Evolutionary conservation across 2,797 vertebrate genomes (phyloP), one percentile per base, ranked within the genome.

Genomic region (Sebastes baramenuke): DNA sequence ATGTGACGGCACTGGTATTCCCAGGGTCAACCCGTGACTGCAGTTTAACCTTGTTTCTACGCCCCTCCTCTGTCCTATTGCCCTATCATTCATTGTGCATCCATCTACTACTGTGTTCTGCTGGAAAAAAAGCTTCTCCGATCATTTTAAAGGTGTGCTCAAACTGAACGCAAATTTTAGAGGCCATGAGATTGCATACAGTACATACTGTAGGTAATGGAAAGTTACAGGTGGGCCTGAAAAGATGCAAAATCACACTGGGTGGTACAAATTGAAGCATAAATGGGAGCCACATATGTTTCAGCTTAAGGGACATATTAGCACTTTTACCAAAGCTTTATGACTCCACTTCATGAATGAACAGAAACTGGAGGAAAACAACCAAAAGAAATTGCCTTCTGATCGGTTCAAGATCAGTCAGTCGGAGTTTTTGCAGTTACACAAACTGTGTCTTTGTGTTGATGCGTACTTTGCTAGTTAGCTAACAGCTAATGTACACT

Each of bases 41-140:
- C 87, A 90, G 88, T 90, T 92, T 93, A 92, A 93, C 88, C 89
- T 90, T 81, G 84, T 77, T 83, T 89, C 80, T 78, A 65, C 74
- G 79, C 83, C 67, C 38, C 59, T 88, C 49, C 76, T 78, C 73
- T 77, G 69, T 85, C 84, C 82, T 56, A 29, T 77, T 20, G 12
- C 71, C 70, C 69, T 59, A 22, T 12, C 6, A 13, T 74, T 84
- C 72, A 74, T 14, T 46, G 56, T 25, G 71, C 18, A 77, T 75
- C 64, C 73, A 32, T 74, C 74, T 70, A n/a, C 60, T 69, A 6
- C 20, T 54, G 67, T 46, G 46, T 30, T 78, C 32, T 34, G n/a
- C 42, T 52, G 22, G 61, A 52, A 55, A 60, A 73, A 36, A 22
- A n/a, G 5, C n/a, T n/a, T 62, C 46, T 54, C 13, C 20, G 38